Base-by-base conservation (phyloP, 2,888 invertebrate genomes). In the Eilema griseolum region DNA sequence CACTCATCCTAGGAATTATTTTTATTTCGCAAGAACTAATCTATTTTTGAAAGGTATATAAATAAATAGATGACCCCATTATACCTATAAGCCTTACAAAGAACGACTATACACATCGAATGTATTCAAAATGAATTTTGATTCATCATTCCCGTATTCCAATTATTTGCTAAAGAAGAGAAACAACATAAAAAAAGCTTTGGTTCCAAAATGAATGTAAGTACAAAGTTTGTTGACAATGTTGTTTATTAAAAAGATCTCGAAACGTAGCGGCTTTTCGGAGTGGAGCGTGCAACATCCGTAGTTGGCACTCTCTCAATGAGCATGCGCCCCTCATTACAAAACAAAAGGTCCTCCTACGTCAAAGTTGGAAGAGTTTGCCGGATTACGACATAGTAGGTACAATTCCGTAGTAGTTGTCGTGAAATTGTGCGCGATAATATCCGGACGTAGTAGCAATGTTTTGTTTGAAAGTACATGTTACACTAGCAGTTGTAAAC, bases 241-340 rank as follows among this genome's bases (percentile, higher is more conserved):
- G 66, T 74, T 73, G 65, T 78, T 76, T 61, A 72, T 70, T 61
- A 67, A 59, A 26, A 14, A 33, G 63, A 74, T 60, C 46, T 66
- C 63, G 64, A 76, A 61, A 57, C 74, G 73, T 69, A 72, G 24
- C 33, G 61, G 65, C 62, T 59, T 66, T 24, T 72, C 64, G 64
- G 71, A 28, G 72, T 69, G 68, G 67, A 69, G 65, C 59, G 24
- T 41, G 73, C 74, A 82, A 80, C 82, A 84, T 80, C 70, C 68
- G 41, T 33, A 80, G 78, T 85, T 84, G 85, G 85, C 86, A 87
- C 78, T 66, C 72, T 75, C 73, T 87, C 83, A 85, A 83, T 80
- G 81, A 80, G 75, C 75, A 80, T 70, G 77, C 76, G 76, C 68
- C 74, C 80, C 69, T 78, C 69, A 72, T 80, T 81, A 77, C 73